Base-by-base conservation (phyloP, 1,140 invertebrate species). In the Sesamia nonagrioides region DNA sequence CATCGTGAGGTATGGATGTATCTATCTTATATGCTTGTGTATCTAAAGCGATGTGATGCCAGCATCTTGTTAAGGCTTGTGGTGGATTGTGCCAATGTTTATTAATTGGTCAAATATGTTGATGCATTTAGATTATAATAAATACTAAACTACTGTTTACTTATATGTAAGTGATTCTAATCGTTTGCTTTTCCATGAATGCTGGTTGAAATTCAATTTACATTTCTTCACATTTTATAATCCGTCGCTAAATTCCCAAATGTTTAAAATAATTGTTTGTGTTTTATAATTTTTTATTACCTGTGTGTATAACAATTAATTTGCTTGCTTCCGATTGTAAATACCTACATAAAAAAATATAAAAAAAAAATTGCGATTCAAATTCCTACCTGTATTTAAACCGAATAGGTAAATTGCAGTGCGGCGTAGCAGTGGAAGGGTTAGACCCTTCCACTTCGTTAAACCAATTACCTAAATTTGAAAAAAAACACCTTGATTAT, bases 1-100 rank as follows among this genome's bases (percentile, higher is more conserved):
- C 93, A 95, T 87, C 93, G 93, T 91, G 93, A 95, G 93, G 93
- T 95, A 95, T 93, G 92, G 58, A 33, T 66, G 52, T 69, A 71
- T 78, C 60, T 68, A 68, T 66, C 66, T 82, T 82, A 82, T 77
- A 78, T 71, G 58, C 52, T 33, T 82, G 66, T 78, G 69, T 75
- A 48, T 66, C 15, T 42, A 40, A 15, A 63, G 40, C 54, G 66
- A 27, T 42, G 21, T 40, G 35, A 35, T 17, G 33, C 35, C 37
- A 0, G 13, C 40, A 18, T 9, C 66, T 69, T n/a, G 66, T 69
- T 69, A 45, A 21, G n/a, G 61, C 66, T 69, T n/a, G 42, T 69
- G 66, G 50, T 69, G 66, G 66, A 69, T 69, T 15, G 13, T 42
- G 15, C 18, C 40, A 50, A 48, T 48, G 40, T 15, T 72, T 72